Conservation (phyloP, 2,888 invertebrate genomes). For the Tetanocera ferruginea region DNA sequence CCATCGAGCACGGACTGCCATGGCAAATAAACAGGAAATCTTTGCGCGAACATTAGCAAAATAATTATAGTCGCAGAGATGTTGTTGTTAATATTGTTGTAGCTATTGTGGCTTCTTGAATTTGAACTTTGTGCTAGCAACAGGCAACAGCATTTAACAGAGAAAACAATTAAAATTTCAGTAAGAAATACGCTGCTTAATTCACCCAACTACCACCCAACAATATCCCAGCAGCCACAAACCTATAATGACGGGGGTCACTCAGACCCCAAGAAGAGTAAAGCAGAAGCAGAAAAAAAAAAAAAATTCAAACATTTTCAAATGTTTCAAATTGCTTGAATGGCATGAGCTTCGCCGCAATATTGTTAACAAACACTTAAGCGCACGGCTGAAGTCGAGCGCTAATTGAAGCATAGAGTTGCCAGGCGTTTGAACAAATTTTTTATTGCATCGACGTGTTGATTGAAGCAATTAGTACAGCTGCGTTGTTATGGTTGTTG, state of each 20-base stretch:
- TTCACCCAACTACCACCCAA: too few relatives aligned
- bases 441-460: conserved; percentile 56
- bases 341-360: not conserved
- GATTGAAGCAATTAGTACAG: conserved; percentile 64
- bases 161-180: not conserved
- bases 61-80: conserved; percentile 8
- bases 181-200: too few relatives aligned
- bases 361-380: not conserved
- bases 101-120: conserved; percentile 4
- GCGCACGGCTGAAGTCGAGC: not conserved
- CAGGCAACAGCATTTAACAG: not conserved
- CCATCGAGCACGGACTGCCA: not conserved
- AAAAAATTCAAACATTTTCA: too few relatives aligned
- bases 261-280: not conserved
- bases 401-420: not conserved
- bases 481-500: conserved; percentile 4
- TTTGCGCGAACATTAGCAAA: conserved; percentile 16
- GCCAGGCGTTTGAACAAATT: conserved; percentile 1
- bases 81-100: not conserved
- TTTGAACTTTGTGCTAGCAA: not conserved
- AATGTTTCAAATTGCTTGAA: too few relatives aligned
- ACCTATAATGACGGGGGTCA: not conserved
- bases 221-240: too few relatives aligned
- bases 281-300: not conserved
- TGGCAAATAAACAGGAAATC: conserved; percentile 17